phyloP scores from a whole-genome alignment of 2,113 vertebrate genomes.

The Gopherus evgoodei region DNA sequence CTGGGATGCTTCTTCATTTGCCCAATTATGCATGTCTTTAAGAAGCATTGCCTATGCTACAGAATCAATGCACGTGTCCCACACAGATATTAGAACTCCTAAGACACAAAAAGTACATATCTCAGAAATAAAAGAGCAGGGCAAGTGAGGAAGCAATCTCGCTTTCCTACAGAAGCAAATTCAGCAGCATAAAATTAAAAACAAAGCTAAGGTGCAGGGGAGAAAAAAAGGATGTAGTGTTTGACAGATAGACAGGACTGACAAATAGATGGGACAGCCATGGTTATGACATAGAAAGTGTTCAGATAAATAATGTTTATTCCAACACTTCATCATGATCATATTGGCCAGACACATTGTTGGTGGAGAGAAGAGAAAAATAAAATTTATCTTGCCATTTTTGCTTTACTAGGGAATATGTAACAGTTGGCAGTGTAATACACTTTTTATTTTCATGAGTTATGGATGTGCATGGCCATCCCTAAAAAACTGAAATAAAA shows the following conservation, averaged over 20 bases:
- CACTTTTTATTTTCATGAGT: slow-evolving; percentile 81
- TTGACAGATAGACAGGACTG: slow-evolving; percentile 28
- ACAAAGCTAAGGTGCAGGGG: not conserved
- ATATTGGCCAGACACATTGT: slow-evolving; percentile 56
- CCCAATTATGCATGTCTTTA: not conserved
- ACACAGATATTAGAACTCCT: slow-evolving; percentile 65
- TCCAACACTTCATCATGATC: slow-evolving; percentile 52
- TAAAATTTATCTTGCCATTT: slow-evolving; percentile 80
- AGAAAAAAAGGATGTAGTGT: not conserved
- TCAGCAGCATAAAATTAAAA: slow-evolving; percentile 42
- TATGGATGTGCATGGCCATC: slow-evolving; percentile 78
- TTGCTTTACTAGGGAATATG: slow-evolving; percentile 79
- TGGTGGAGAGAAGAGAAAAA: slow-evolving; percentile 61
- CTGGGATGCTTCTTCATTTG: slow-evolving; percentile 44
- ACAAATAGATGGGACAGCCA: slow-evolving; percentile 19
- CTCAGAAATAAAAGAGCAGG: slow-evolving; percentile 30
- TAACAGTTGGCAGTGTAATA: slow-evolving; percentile 80
- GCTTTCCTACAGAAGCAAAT: slow-evolving; percentile 25
- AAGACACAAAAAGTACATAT: slow-evolving; percentile 20
- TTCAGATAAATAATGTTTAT: slow-evolving; percentile 45
- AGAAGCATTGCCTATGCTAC: slow-evolving; percentile 32
- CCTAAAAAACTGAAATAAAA: slow-evolving; percentile 81
- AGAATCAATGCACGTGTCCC: slow-evolving; percentile 26
- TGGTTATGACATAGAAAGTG: slow-evolving; percentile 12
- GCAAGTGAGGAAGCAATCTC: slow-evolving; percentile 1